Percentiles rank a stretch among this genome's conserved stretches.
Conservation (phyloP, 1,140 invertebrate species). For the Ostrea denselamellosa region DNA sequence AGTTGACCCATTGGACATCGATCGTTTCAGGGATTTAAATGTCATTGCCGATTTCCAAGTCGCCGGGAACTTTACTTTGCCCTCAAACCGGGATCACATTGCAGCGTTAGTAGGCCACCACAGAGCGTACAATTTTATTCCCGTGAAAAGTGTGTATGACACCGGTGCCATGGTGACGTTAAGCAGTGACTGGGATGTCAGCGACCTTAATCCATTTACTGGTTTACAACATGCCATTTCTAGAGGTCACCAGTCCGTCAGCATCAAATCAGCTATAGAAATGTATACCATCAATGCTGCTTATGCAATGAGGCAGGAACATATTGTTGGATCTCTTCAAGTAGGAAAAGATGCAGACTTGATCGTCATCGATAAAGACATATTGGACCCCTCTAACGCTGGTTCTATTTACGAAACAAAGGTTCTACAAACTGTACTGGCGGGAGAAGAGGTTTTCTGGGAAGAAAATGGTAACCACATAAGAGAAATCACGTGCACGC, state of each 20-base stretch:
- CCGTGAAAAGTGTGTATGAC: slow-evolving; percentile 47
- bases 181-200: slow-evolving; percentile 61
- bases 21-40: slow-evolving; percentile 42
- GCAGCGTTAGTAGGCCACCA: slow-evolving; percentile 40
- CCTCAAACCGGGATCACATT: background rate
- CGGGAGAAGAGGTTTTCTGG: slow-evolving; percentile 14
- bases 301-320: slow-evolving; percentile 57
- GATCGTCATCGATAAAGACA: slow-evolving; percentile 54
- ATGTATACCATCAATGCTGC: slow-evolving; percentile 59
- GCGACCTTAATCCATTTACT: slow-evolving; percentile 51
- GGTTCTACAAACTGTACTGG: slow-evolving; percentile 49
- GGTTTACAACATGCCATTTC: slow-evolving; percentile 49
- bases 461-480: background rate
- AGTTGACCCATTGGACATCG: slow-evolving; percentile 36
- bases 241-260: slow-evolving; percentile 49
- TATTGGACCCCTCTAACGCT: slow-evolving; percentile 3
- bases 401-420: slow-evolving; percentile 36
- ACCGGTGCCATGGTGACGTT: slow-evolving; percentile 50
- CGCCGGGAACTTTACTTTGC: slow-evolving; percentile 53
- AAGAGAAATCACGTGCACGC: background rate
- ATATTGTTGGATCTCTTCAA: slow-evolving; percentile 46
- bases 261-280: slow-evolving; percentile 52
- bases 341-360: slow-evolving; percentile 57
- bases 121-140: slow-evolving; percentile 44
- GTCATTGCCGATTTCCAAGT: slow-evolving; percentile 61